Evolutionary conservation across 2,113 vertebrate genomes (phyloP), one percentile per base, ranked within the genome.

Genomic region (Aegithalos caudatus): DNA sequence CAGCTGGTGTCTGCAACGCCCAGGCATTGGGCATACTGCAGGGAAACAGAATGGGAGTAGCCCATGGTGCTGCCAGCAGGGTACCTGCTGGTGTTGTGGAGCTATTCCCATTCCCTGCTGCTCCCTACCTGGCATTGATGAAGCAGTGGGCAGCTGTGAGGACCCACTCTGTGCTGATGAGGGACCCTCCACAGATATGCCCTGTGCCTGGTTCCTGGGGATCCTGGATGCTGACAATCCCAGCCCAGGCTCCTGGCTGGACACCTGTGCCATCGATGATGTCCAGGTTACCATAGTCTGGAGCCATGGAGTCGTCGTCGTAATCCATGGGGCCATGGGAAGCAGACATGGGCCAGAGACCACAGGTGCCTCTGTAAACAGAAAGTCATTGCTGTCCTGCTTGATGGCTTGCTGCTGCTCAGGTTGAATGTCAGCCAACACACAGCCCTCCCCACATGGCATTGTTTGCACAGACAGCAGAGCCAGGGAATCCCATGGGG

Each of bases 121-220:
- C 51, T 90, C 33, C 73, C 35, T 85, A 91, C 88, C 38, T 85
- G 65, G 73, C n/a, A 0, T 45, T 45, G 51, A n/a, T 51, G 65
- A 91, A 91, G 58, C 88, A 91, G 44, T 91, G 81, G 29, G 88
- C 88, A 0, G 88, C 65, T 45, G 88, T 91, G 50, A 91, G 58
- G 29, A 91, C 88, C 88, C 88, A 85, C 50, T 85, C 81, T 31
- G n/a, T 78, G 44, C 58, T 84, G 58, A 90, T 84, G 72, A 90
- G 88, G 12, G 81, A 79, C 9, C 88, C 88, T 65, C 73, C 88
- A n/a, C 88, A 91, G 21, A 85, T 15, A 38, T 85, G 88, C 12
- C 73, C 66, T 8, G 28, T 79, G 66, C 66, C 88, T 40, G 28
- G 35, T 42, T 48, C 12, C 50, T 3, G 4, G 27, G 72, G 29